Evolutionary conservation across 2,888 invertebrate species (phyloP).

Genomic region (Cephus runcator): DNA sequence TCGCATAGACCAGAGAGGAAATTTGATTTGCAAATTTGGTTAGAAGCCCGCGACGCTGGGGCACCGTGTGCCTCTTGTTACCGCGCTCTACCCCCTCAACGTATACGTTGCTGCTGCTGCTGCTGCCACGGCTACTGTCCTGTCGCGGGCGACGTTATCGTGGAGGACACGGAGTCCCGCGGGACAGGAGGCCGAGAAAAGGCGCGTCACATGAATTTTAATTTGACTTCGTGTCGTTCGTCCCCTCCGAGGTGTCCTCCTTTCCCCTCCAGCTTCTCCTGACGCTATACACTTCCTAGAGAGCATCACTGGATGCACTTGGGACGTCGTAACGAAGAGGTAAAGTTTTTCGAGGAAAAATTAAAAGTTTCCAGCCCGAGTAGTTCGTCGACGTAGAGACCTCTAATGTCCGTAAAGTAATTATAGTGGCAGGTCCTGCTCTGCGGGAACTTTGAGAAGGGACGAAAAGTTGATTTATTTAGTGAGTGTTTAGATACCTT

Average conservation of each 20-base stretch:
- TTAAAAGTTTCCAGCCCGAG: constrained; percentile 48
- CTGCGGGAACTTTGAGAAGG: constrained; percentile 7
- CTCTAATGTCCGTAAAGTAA: constrained; percentile 46
- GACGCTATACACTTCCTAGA: neutral
- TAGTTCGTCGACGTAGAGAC: constrained; percentile 25
- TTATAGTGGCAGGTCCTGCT: constrained; percentile 36
- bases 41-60: constrained; percentile 38
- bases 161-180: constrained; percentile 45
- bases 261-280: neutral
- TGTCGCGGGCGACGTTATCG: constrained; percentile 36
- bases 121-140: constrained; percentile 25
- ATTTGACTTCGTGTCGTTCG: constrained; percentile 49
- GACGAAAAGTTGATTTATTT: constrained; percentile 40
- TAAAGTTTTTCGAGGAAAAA: constrained; percentile 60
- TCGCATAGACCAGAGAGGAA: constrained; percentile 45
- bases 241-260: constrained; percentile 3
- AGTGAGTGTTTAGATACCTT: constrained; percentile 21
- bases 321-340: constrained; percentile 54
- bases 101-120: constrained; percentile 24
- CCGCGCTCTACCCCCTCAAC: constrained; percentile 22
- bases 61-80: constrained; percentile 31
- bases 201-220: constrained; percentile 59
- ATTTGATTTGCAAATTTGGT: constrained; percentile 62
- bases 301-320: neutral
- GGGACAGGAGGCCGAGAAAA: constrained; percentile 55